Percentiles rank a stretch among this genome's conserved stretches.
Evolutionary conservation across 53 echinoderm and acorn worm species (phyloP).

Genomic region (Holothuria leucospilota): DNA sequence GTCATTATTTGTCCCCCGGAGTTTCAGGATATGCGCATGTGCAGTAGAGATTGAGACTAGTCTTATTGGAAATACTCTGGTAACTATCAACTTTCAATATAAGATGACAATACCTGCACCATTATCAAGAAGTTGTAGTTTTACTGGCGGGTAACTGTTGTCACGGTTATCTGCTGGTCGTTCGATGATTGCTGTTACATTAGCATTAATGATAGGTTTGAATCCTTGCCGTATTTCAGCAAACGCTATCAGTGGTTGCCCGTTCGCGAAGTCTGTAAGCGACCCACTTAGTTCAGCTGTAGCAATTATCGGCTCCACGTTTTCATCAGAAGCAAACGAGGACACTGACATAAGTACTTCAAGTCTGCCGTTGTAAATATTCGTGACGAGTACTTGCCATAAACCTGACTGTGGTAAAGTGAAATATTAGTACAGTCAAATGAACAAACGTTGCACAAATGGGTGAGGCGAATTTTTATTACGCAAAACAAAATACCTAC

Average conservation of each 20-base stretch:
- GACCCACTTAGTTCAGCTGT: slow-evolving; percentile 65
- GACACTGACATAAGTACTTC: slow-evolving; percentile 15
- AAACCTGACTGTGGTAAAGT: slow-evolving; percentile 8
- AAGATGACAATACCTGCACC: slow-evolving; percentile 59
- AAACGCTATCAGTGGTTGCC: slow-evolving; percentile 51
- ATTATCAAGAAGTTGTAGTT: slow-evolving; percentile 64
- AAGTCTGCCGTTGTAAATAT: neutral
- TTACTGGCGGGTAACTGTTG: slow-evolving; percentile 6
- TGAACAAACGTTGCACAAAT: neutral
- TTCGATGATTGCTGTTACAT: slow-evolving; percentile 25
- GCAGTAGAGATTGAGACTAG: too few relatives aligned
- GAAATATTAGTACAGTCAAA: neutral
- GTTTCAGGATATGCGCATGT: too few relatives aligned
- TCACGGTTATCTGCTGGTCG: slow-evolving; percentile 11
- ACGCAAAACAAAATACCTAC: too few relatives aligned
- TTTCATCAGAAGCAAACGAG: slow-evolving; percentile 31
- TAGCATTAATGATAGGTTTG: neutral
- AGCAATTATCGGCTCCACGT: slow-evolving; percentile 66
- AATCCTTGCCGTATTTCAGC: slow-evolving; percentile 66
- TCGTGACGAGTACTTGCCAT: neutral
- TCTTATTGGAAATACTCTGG: too few relatives aligned
- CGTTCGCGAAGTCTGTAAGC: slow-evolving; percentile 45
- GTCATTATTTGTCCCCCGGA: too few relatives aligned
- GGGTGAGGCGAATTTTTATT: too few relatives aligned
- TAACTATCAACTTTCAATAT: too few relatives aligned